Conservation (phyloP, 2,888 invertebrate species). For the Epinotia demarniana region DNA sequence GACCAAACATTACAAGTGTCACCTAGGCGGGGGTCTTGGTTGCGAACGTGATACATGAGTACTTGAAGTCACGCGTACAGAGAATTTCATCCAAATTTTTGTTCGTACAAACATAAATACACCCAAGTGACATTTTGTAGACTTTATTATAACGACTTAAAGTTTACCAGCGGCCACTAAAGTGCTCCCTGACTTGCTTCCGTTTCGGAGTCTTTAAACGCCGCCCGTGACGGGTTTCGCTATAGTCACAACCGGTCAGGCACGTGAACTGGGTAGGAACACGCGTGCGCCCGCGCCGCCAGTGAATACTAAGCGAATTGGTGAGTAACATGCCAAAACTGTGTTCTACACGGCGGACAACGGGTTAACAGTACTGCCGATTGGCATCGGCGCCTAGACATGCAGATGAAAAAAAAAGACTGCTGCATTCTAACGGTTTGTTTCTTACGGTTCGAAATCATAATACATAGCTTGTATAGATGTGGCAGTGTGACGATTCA, state of each 20-base stretch:
- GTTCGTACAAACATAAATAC: neutral
- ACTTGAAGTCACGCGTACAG: slow-evolving; percentile 1
- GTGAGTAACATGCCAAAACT: slow-evolving; percentile 38
- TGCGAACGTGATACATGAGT: no score
- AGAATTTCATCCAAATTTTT: slow-evolving; percentile 8
- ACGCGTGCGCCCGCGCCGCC: slow-evolving; percentile 45
- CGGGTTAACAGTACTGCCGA: slow-evolving; percentile 24
- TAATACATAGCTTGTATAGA: slow-evolving; percentile 9
- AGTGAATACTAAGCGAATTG: slow-evolving; percentile 37
- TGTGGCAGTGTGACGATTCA: neutral
- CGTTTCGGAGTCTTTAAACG: slow-evolving; percentile 71
- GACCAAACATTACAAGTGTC: no score
- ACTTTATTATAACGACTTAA: neutral
- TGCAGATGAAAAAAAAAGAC: slow-evolving; percentile 3
- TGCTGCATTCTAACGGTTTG: neutral
- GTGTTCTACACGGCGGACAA: slow-evolving; percentile 28
- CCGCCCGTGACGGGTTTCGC: slow-evolving; percentile 69
- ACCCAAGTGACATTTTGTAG: slow-evolving; percentile 32
- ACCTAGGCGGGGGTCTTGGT: no score
- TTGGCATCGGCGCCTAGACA: slow-evolving; percentile 18
- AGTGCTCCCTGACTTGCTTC: slow-evolving; percentile 54
- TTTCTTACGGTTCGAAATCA: slow-evolving; percentile 9
- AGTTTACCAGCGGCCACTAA: neutral
- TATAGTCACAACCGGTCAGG: slow-evolving; percentile 66
- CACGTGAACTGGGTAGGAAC: slow-evolving; percentile 69